A percentile compares a stretch with the other conserved stretches of the same genome.
These are phyloP conservation scores for Noturus placidus DNA, from an alignment of 2,113 vertebrate species.

Conservation along the genomic window DNA sequence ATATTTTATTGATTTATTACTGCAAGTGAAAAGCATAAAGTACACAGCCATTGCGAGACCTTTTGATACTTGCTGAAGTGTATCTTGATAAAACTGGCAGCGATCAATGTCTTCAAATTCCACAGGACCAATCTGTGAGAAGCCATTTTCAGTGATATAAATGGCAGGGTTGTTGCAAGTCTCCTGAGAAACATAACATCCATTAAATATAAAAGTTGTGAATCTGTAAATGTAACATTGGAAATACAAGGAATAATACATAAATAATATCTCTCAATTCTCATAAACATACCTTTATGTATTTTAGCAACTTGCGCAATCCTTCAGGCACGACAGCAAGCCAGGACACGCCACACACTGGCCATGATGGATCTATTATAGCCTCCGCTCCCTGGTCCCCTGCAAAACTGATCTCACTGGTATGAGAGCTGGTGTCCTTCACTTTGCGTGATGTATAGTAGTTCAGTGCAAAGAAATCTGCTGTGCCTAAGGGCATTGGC, in stretches of 20 bases:
- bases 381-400: slow-evolving; percentile 63
- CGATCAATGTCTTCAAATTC: slow-evolving; percentile 74
- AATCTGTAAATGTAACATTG: background rate
- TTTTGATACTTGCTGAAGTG: slow-evolving; percentile 80
- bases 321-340: slow-evolving; percentile 72
- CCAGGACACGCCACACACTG: slow-evolving; percentile 67
- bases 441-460: slow-evolving; percentile 77
- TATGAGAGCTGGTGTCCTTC: slow-evolving; percentile 55
- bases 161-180: slow-evolving; percentile 79
- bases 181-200: slow-evolving; percentile 70
- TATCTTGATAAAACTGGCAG: slow-evolving; percentile 77
- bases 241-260: background rate
- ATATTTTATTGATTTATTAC: background rate
- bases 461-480: slow-evolving; percentile 82
- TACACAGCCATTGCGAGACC: slow-evolving; percentile 60
- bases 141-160: slow-evolving; percentile 88
- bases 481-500: slow-evolving; percentile 69
- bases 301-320: slow-evolving; percentile 73
- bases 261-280: slow-evolving; percentile 6
- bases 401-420: slow-evolving; percentile 54
- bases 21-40: background rate
- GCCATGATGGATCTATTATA: slow-evolving; percentile 76
- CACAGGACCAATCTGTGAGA: slow-evolving; percentile 77
- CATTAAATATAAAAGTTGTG: background rate
- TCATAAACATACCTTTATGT: slow-evolving; percentile 72